Evolutionary conservation across 2,113 vertebrate species (phyloP).

Genomic region (Petrocephalus zakoni): DNA sequence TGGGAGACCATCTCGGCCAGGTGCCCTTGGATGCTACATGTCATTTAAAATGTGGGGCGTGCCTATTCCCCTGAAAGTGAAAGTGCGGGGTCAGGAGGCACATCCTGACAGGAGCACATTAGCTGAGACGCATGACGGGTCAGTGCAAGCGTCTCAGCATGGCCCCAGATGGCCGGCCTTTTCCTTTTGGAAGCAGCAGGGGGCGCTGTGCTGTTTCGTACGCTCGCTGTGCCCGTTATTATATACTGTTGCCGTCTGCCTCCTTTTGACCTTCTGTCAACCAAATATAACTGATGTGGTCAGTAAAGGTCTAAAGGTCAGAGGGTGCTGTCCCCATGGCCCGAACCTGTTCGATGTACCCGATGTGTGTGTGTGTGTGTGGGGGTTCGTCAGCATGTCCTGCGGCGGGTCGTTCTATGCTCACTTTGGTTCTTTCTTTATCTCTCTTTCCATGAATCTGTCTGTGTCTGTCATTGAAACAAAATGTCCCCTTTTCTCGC

Average conservation of each 20-base stretch:
- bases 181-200: constrained; percentile 2
- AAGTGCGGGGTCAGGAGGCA: not conserved
- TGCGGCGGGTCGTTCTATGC: not conserved
- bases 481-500: constrained; percentile 7
- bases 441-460: constrained; percentile 17
- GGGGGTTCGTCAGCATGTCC: not conserved
- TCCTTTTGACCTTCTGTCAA: constrained; percentile 32
- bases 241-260: constrained; percentile 2
- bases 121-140: not conserved
- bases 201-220: constrained; percentile 44
- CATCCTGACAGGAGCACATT: not conserved
- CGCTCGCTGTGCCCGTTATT: constrained; percentile 24
- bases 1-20: not conserved
- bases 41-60: not conserved
- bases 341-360: not conserved
- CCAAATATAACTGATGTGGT: constrained; percentile 17
- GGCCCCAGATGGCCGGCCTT: not conserved
- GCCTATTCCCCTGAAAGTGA: not conserved
- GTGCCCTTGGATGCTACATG: not conserved
- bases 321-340: not conserved
- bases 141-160: not conserved
- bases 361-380: not conserved
- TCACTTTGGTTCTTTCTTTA: not conserved
- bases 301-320: constrained; percentile 30
- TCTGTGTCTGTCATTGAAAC: constrained; percentile 3